Percentiles rank a stretch among this genome's conserved stretches.
Conservation (phyloP, 2,797 vertebrate species). For the Neosilurus mollespiculum region DNA sequence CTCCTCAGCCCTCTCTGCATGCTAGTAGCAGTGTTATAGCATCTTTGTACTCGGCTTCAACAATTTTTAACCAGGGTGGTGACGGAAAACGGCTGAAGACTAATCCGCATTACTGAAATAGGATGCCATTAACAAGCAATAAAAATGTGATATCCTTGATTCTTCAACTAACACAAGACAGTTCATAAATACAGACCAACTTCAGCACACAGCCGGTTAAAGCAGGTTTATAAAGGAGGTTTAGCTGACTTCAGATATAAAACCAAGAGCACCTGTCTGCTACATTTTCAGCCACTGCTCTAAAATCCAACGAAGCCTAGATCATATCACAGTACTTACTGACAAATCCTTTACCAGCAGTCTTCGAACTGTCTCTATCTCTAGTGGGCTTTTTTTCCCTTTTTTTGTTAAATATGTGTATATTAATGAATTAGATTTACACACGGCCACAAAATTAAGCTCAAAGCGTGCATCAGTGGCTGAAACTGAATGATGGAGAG, state of each 20-base stretch:
- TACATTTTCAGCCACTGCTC: slow-evolving; percentile 43
- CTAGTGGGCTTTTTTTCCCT: slow-evolving; percentile 16
- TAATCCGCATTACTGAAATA: not conserved
- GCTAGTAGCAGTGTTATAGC: not conserved
- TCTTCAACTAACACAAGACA: not conserved
- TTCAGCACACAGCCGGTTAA: slow-evolving; percentile 14
- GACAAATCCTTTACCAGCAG: slow-evolving; percentile 42
- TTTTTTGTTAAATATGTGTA: slow-evolving; percentile 32
- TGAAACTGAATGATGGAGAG: slow-evolving; percentile 41
- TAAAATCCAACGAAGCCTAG: slow-evolving; percentile 47
- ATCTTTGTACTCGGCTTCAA: not conserved
- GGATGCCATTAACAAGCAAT: not conserved
- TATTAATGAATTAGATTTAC: slow-evolving; percentile 24
- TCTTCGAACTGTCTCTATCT: slow-evolving; percentile 7
- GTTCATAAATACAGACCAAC: slow-evolving; percentile 4
- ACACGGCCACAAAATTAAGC: slow-evolving; percentile 12
- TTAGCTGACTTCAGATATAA: slow-evolving; percentile 41
- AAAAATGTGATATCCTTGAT: not conserved
- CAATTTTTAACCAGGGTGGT: not conserved
- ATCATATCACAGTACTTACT: slow-evolving; percentile 47
- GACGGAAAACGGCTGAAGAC: not conserved
- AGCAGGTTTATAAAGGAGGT: slow-evolving; percentile 24
- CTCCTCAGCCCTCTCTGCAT: not conserved
- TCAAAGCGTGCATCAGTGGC: slow-evolving; percentile 26
- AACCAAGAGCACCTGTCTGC: slow-evolving; percentile 33